Evolutionary conservation across 2,113 vertebrate genomes (phyloP).

Genomic region (Sylvilagus bachmani): DNA sequence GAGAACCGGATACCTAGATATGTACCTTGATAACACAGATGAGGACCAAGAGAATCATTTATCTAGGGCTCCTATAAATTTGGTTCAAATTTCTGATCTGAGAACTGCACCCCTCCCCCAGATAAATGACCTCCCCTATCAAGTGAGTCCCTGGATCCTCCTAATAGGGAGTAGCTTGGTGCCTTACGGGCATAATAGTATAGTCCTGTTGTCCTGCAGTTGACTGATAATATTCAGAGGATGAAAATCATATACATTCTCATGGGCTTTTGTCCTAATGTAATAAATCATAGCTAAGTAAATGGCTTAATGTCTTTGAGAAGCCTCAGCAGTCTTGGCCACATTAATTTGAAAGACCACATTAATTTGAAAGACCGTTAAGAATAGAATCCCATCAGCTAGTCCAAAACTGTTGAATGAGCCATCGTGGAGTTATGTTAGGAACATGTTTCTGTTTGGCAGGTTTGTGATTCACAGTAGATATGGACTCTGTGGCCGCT

Average conservation of each 20-base stretch:
- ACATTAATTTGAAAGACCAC: conserved; percentile 19
- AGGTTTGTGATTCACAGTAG: not conserved
- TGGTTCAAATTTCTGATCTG: conserved; percentile 24
- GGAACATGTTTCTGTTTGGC: not conserved
- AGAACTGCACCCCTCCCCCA: not conserved
- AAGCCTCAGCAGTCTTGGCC: not conserved
- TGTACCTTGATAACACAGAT: not conserved
- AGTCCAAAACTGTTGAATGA: not conserved
- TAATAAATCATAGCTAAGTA: conserved; percentile 36
- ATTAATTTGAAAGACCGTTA: not conserved
- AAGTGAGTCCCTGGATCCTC: not conserved
- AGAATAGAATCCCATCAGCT: conserved; percentile 1
- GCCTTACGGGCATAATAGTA: not conserved
- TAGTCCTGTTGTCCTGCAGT: not conserved
- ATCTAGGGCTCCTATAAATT: not conserved
- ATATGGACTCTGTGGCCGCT: not conserved
- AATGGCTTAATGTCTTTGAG: not conserved
- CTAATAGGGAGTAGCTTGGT: not conserved
- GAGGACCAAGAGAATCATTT: not conserved
- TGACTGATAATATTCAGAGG: conserved; percentile 5
- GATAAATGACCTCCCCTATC: not conserved
- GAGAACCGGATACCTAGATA: not conserved
- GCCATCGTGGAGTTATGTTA: not conserved
- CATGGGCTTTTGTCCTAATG: not conserved
- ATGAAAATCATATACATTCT: conserved; percentile 9